Evolutionary conservation across 2,797 vertebrate species (phyloP), one percentile per base, ranked within the genome.

Genomic region (Synanceia verrucosa): DNA sequence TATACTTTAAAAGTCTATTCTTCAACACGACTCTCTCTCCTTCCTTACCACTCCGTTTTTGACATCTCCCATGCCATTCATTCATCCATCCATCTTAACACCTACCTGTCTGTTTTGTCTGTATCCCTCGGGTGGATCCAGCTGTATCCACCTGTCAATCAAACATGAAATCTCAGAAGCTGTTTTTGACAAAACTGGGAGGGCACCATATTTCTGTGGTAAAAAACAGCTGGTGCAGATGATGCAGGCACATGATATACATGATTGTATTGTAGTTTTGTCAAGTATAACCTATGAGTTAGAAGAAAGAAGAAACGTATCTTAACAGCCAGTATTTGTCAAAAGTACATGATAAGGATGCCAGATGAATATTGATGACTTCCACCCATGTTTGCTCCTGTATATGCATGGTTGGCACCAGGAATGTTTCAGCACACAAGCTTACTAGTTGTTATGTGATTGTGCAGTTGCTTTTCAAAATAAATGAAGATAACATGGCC

Each of bases 131-230:
- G 65, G 77, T 57, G 66, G 41, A 78, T 75, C 73, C 73, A 64
- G 74, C 71, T 82, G 64, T 39, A 56, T 65, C 66, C 37, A 28
- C 65, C 67, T 74, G 81, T 76, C 81, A 80, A 34, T 84, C 79
- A 78, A 52, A 72, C 33, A 14, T 55, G 56, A 74, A 67, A 76
- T 79, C 52, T 82, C 33, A 46, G 33, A 79, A 66, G 60, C 48
- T 4, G 0, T 6, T 61, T 76, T 70, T 73, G 62, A 78, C 59
- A 52, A 78, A 73, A 70, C 28, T 33, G 6, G 5, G 33, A 65
- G 72, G 50, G 64, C 1, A 0, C 39, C 26, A 8, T 43, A 28
- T 58, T 61, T 48, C 34, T 58, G 28, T 60, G 41, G 24, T 48
- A 76, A 4, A 57, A 16, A 74, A 68, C 75, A 75, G 58, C 58